Evolutionary conservation across 1,140 invertebrate genomes (phyloP), one percentile per base, ranked within the genome.

Genomic region (Anagrus nilaparvatae): DNA sequence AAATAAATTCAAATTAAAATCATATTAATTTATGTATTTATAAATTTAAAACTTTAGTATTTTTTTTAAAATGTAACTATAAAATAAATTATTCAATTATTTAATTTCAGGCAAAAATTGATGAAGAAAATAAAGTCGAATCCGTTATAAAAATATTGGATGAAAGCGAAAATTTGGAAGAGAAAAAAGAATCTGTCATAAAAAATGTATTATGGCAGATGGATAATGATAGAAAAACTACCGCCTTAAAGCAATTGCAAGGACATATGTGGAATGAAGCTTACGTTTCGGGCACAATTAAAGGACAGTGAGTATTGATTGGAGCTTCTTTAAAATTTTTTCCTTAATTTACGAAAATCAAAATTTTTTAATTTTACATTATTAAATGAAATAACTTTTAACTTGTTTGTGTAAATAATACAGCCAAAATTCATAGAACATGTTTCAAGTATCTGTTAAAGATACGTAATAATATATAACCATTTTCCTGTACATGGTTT

Each of bases 181-280:
- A 76, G 24, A 69, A 75, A 46, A 73, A 76, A 38, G 66, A 75
- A 43, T 71, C 70, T 31, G 52, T 82, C 21, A 62, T 79, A 14
- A 72, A 76, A 40, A 82, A 80, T 68, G 67, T 90, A 10, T 73
- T 78, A 46, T 83, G 79, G 78, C 80, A 85, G 63, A 92, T 93
- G 73, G 79, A 84, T 30, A 65, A 69, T 14, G 84, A 92, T 64
- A 75, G 83, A 37, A 91, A 92, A 61, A 77, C 78, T 19, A 79
- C 75, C 13, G 76, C 82, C 16, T 69, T 96, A 20, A 95, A 96
- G 65, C 74, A 79, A 28, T 66, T 96, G 4, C 91, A 96, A 60
- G 91, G 90, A 3, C 73, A 87, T 28, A 84, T 96, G 47, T 94
- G 87, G 84, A 75, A 78, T 52, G 74, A 83, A 48, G 92, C 84